Base-by-base conservation (phyloP, 2,113 vertebrate genomes). In the Numenius arquata region DNA sequence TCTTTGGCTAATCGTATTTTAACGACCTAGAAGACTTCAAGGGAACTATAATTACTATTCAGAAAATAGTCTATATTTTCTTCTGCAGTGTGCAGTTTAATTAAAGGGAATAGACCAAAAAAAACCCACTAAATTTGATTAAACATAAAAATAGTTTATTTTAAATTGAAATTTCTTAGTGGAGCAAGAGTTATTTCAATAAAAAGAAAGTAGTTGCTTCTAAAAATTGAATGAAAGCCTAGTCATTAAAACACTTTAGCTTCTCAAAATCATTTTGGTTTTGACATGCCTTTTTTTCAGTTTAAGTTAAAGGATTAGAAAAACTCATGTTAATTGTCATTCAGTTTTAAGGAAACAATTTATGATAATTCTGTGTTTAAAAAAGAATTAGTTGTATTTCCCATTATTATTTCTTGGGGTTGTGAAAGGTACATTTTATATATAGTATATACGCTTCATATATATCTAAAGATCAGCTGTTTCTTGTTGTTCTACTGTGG, bases 1-100 rank as follows among this genome's bases (percentile, higher is more conserved):
- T 67, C 59, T 88, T 78, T 90, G 80, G 88, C 89, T 94, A 95
- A 95, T 92, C 58, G 68, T 67, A 89, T 76, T 96, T 89, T 91
- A 96, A 97, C 93, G 77, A 94, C 88, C 29, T 89, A 83, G 43
- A 68, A 75, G 85, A 96, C 15, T 81, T 85, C 61, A 91, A 84
- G 38, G 55, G 73, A 96, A 53, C 47, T 74, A 89, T 41, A 93
- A 88, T 92, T 89, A 91, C 71, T 95, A 95, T 89, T 80, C 38
- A 41, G 83, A 94, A 86, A 59, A 18, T 50, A 59, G 38, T 36
- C 38, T 79, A 5, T 41, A 72, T 77, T 90, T 91, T 90, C n/a
- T 89, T 86, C 32, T 90, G 63, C 27, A 72, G 32, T 87, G 11
- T 76, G 50, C 29, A 77, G 18, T 59, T 91, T 92, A 94, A 83